Conservation (phyloP, 1,140 invertebrate species). For the Epicauta chinensis region DNA sequence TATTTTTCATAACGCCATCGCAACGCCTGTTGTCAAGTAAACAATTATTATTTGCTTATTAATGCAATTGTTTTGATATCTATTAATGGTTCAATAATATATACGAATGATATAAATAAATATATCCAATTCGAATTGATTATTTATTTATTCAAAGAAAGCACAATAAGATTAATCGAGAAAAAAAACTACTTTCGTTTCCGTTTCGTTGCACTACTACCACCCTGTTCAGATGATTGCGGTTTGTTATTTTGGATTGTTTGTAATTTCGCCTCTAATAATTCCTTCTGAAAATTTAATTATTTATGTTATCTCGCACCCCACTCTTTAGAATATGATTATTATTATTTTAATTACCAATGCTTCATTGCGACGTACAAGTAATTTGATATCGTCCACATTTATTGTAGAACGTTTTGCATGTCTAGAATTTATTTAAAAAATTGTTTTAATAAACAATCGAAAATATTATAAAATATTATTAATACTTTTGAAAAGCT, state of each 20-base stretch:
- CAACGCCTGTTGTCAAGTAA: too few species aligned
- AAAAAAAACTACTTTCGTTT: too few species aligned
- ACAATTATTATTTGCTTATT: too few species aligned
- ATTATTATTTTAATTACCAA: constrained; percentile 40
- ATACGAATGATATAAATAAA: too few species aligned
- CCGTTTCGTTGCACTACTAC: too few species aligned
- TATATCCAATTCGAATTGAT: too few species aligned
- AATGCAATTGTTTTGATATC: too few species aligned
- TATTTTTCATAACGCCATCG: too few species aligned
- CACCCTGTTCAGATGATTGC: neutral
- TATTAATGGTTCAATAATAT: too few species aligned
- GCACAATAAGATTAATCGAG: too few species aligned
- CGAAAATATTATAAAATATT: neutral
- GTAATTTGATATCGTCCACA: constrained; percentile 48
- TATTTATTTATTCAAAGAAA: too few species aligned
- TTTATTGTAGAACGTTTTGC: constrained; percentile 49
- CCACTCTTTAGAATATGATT: neutral
- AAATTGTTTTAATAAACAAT: constrained; percentile 1
- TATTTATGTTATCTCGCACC: constrained; percentile 3
- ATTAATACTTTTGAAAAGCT: constrained; percentile 48
- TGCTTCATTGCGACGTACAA: constrained; percentile 47
- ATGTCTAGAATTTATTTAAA: constrained; percentile 43
- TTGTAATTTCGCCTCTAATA: constrained; percentile 25
- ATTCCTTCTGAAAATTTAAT: constrained; percentile 25
- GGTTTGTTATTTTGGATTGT: constrained; percentile 16